Evolutionary conservation across 2,888 invertebrate genomes (phyloP).

Genomic region (Thyatira batis): DNA sequence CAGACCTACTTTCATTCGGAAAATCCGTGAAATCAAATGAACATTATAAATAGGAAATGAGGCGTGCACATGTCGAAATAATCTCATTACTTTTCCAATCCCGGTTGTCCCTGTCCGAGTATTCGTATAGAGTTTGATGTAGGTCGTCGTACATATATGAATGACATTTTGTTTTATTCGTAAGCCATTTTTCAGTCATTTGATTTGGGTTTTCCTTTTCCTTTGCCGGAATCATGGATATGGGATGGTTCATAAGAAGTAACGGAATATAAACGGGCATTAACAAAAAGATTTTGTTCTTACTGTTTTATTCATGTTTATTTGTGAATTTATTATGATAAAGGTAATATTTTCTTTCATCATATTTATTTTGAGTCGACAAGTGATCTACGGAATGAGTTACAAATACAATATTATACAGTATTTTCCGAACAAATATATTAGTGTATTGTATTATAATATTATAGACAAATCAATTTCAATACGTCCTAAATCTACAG

Average conservation of each 20-base stretch:
- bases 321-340: background rate
- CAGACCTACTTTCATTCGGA: background rate
- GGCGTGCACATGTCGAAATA: slow-evolving; percentile 15
- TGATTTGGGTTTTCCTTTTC: background rate
- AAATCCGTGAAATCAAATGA: slow-evolving; percentile 8
- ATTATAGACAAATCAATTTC: too few species aligned
- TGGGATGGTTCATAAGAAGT: background rate
- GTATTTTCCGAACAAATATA: too few species aligned
- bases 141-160: slow-evolving; percentile 5
- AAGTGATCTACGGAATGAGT: too few species aligned
- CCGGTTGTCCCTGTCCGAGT: slow-evolving; percentile 19
- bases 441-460: too few species aligned
- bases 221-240: background rate
- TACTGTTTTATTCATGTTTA: background rate
- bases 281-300: background rate
- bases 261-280: background rate
- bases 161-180: slow-evolving; percentile 9
- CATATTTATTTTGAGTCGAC: background rate
- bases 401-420: too few species aligned
- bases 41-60: slow-evolving; percentile 15
- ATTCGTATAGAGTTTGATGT: slow-evolving; percentile 4
- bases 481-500: too few species aligned
- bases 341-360: background rate
- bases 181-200: slow-evolving; percentile 9
- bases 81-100: slow-evolving; percentile 34